These are phyloP conservation scores for Beris morrisii DNA, from an alignment of 2,888 invertebrate genomes.

Conservation along the genomic window DNA sequence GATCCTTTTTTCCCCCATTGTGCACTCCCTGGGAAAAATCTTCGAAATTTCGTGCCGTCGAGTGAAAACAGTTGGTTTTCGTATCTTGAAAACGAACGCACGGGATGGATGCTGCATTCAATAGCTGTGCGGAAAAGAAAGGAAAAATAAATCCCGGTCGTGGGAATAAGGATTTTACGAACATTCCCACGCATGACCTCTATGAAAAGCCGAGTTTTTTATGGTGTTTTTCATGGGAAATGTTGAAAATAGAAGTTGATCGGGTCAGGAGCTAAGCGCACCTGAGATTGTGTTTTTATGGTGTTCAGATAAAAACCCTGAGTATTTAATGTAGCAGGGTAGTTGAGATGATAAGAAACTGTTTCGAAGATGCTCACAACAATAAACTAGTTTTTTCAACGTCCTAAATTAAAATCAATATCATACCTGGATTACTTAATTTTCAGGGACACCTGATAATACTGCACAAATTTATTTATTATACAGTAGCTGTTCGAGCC, in stretches of 20 bases:
- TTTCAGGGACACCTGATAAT: no score
- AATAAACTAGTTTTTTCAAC: no score
- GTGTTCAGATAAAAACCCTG: no score
- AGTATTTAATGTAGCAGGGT: no score
- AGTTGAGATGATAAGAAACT: no score
- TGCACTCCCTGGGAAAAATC: constrained; percentile 28
- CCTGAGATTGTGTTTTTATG: no score
- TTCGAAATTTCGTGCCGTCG: constrained; percentile 12
- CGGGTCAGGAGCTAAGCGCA: no score
- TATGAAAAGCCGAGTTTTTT: background rate
- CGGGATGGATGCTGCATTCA: constrained; percentile 7
- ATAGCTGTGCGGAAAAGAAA: constrained; percentile 9
- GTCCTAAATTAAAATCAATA: no score
- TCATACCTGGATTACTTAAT: no score
- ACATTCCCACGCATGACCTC: constrained; percentile 48
- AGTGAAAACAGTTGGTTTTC: constrained; percentile 36
- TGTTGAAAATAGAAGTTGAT: background rate
- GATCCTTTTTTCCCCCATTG: constrained; percentile 7
- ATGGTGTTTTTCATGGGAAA: constrained; percentile 24
- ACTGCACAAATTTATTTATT: no score
- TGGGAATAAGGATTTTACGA: constrained; percentile 48
- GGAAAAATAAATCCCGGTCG: constrained; percentile 39
- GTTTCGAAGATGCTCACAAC: no score
- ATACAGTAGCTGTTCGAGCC: no score
- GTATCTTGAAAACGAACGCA: constrained; percentile 4